phyloP scores from a whole-genome alignment of 2,888 invertebrate genomes.

The Clitarchus hookeri region DNA sequence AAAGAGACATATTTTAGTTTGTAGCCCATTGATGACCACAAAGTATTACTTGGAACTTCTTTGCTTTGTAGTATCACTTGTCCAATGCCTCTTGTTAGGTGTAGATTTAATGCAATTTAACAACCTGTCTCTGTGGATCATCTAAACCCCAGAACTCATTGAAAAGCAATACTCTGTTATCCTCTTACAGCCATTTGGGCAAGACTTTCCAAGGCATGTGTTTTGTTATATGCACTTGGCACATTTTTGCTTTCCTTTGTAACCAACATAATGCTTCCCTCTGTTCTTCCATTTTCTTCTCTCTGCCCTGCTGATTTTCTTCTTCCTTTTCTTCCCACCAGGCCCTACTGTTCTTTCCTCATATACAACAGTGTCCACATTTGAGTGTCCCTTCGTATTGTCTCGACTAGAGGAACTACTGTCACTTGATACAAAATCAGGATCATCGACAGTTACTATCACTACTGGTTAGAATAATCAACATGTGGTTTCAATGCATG shows the following conservation, averaged over 20 bases:
- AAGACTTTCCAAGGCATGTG: not conserved
- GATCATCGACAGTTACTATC: conserved; percentile 11
- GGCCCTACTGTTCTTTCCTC: not conserved
- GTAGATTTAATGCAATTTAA: not conserved
- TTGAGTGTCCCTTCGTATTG: not conserved
- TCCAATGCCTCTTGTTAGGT: conserved; percentile 17
- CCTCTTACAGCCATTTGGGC: not conserved
- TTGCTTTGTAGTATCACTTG: conserved; percentile 10
- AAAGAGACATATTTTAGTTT: conserved; percentile 10
- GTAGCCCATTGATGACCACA: not conserved
- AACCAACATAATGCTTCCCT: conserved; percentile 1
- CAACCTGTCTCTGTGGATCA: conserved; percentile 9
- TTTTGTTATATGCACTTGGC: too few relatives aligned
- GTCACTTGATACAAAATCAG: not conserved
- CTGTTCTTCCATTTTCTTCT: not conserved
- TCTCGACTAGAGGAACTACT: not conserved
- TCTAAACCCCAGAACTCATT: conserved; percentile 15
- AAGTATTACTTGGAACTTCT: not conserved
- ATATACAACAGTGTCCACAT: not conserved
- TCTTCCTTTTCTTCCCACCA: not conserved
- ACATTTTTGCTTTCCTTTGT: not conserved
- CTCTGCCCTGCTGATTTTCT: not conserved
- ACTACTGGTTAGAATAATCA: not conserved
- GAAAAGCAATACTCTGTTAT: not conserved
- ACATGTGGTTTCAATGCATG: not conserved